These are phyloP conservation scores for Chionoecetes opilio DNA, from an alignment of 1,140 invertebrate genomes.

Conservation along the genomic window DNA sequence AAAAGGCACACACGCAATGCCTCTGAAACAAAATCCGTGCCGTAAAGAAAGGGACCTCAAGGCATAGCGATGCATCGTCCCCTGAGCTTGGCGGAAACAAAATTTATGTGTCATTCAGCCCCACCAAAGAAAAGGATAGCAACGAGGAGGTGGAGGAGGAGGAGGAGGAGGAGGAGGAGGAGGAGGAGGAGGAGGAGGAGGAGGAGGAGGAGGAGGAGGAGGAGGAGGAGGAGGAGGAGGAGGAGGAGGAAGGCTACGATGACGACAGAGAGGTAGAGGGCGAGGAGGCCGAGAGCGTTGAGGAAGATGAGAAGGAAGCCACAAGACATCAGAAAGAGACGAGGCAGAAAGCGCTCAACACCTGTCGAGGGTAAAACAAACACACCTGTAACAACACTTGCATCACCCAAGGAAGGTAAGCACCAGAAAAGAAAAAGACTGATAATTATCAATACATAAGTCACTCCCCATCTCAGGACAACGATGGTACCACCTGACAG, in stretches of 20 bases:
- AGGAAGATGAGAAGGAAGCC: neutral
- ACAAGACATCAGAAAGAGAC: neutral
- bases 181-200: conserved; percentile 30
- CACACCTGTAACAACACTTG: no score
- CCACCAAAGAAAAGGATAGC: conserved; percentile 22
- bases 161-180: conserved; percentile 10
- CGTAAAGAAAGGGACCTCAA: conserved; percentile 15
- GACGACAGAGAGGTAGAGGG: neutral
- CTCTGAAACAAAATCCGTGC: neutral
- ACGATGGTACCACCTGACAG: no score
- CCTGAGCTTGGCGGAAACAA: conserved; percentile 25
- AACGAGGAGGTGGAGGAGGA: conserved; percentile 25
- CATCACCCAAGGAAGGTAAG: no score
- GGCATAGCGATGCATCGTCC: conserved; percentile 9
- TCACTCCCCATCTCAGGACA: no score
- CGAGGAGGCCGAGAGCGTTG: neutral
- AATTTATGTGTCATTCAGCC: conserved; percentile 20
- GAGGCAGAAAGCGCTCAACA: neutral
- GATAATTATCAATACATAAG: no score
- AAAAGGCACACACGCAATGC: neutral
- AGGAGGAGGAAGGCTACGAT: neutral
- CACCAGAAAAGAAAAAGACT: no score
- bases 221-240: neutral
- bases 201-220: neutral
- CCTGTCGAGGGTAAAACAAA: no score